Percentiles rank a stretch among this genome's conserved stretches.
phyloP scores from a whole-genome alignment of 2,888 invertebrate genomes.

The Neuroscelio doddi region DNA sequence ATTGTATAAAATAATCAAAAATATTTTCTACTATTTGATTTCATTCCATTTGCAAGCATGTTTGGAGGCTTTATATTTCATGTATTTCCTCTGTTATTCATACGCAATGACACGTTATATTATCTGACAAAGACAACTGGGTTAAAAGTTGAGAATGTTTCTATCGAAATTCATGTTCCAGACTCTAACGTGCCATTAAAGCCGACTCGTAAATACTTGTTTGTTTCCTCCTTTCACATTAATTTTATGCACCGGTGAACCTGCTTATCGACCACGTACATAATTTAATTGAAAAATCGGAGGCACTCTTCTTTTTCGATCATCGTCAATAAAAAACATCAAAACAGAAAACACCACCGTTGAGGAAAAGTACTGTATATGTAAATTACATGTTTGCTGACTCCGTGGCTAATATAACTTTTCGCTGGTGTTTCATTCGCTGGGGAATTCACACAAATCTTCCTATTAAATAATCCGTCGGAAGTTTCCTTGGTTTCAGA shows the following conservation, averaged over 20 bases:
- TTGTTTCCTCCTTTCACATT: constrained; percentile 1
- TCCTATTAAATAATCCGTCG: constrained; percentile 39
- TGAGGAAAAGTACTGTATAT: constrained; percentile 39
- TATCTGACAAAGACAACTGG: background rate
- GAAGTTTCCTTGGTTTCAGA: constrained; percentile 18
- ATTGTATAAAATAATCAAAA: no score
- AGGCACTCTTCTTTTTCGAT: background rate
- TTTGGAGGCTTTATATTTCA: no score
- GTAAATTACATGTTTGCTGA: constrained; percentile 44
- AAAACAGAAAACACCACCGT: background rate
- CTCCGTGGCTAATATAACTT: constrained; percentile 42
- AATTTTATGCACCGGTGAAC: constrained; percentile 2
- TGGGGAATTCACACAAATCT: constrained; percentile 32
- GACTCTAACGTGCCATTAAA: background rate
- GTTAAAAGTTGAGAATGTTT: constrained; percentile 1
- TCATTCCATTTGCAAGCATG: no score
- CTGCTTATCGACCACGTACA: background rate
- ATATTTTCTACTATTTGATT: no score
- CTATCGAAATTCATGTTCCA: background rate
- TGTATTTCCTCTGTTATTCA: no score
- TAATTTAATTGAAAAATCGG: constrained; percentile 7
- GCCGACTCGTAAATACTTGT: background rate
- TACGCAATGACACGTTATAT: no score
- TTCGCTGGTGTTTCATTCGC: constrained; percentile 22
- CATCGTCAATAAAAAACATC: background rate